These are phyloP conservation scores for Arctia plantaginis DNA, from an alignment of 2,888 invertebrate species.

Conservation along the genomic window DNA sequence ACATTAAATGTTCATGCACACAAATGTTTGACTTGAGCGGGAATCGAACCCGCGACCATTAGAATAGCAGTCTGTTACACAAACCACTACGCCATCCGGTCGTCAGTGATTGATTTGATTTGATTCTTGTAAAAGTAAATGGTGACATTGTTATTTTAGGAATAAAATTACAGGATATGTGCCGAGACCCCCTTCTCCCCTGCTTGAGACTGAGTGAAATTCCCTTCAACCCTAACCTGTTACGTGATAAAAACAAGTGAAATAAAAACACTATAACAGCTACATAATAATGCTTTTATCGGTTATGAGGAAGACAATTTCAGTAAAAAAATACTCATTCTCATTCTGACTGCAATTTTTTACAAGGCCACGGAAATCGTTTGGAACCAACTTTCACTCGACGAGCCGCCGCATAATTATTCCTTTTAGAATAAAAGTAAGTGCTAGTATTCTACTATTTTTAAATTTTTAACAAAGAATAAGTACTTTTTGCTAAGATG, in stretches of 20 bases:
- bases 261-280: background rate
- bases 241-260: background rate
- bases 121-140: background rate
- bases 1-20: too few relatives aligned
- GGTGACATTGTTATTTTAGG: background rate
- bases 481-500: slow-evolving; percentile 26
- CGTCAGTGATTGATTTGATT: background rate
- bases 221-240: background rate
- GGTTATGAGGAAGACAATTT: background rate
- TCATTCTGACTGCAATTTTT: background rate
- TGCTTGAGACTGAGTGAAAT: background rate
- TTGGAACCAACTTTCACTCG: background rate
- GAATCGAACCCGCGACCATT: too few relatives aligned
- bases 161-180: background rate
- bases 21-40: too few relatives aligned
- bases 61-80: too few relatives aligned
- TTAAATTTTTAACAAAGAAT: background rate
- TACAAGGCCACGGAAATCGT: background rate
- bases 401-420: background rate
- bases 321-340: background rate
- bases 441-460: too few relatives aligned
- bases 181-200: background rate
- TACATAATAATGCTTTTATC: background rate
- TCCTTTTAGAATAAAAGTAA: background rate
- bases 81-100: too few relatives aligned